Percentiles rank a stretch among this genome's conserved stretches.
These are phyloP conservation scores for Vollenhovia emeryi DNA, from an alignment of 1,140 invertebrate species.

Conservation along the genomic window DNA sequence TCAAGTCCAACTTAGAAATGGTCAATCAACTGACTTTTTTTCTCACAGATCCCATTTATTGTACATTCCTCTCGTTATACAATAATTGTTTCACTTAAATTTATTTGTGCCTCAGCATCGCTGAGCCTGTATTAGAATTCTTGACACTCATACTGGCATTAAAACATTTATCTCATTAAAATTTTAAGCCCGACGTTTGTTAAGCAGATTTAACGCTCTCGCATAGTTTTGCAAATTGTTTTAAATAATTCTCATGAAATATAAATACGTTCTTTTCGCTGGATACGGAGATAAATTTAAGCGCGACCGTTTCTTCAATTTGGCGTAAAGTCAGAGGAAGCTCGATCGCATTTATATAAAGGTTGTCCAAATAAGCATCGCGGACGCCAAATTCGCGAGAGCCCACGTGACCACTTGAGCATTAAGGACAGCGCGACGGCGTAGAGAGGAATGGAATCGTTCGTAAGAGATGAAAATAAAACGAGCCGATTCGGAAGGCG, in stretches of 20 bases:
- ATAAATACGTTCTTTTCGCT: background rate
- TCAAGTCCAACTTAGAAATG: background rate
- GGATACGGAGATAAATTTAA: background rate
- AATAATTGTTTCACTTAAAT: background rate
- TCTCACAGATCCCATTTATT: background rate
- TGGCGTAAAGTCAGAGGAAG: background rate
- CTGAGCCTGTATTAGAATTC: too few relatives aligned
- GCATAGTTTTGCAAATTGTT: background rate
- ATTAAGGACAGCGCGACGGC: background rate
- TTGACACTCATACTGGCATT: too few relatives aligned
- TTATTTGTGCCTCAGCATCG: background rate
- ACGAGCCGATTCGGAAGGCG: conserved; percentile 64
- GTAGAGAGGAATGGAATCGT: conserved; percentile 11
- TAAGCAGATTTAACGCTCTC: conserved; percentile 1
- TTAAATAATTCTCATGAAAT: conserved; percentile 2
- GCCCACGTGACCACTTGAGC: conserved; percentile 1
- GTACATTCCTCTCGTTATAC: background rate
- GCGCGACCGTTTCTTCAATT: background rate
- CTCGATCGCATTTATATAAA: background rate
- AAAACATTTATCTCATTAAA: conserved; percentile 5
- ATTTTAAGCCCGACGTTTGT: background rate
- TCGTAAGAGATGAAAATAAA: conserved; percentile 59
- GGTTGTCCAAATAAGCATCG: background rate
- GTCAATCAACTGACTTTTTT: background rate
- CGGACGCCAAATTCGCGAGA: background rate